These are phyloP conservation scores for Leptarthrus brevirostris DNA, from an alignment of 2,888 invertebrate genomes.

Conservation along the genomic window DNA sequence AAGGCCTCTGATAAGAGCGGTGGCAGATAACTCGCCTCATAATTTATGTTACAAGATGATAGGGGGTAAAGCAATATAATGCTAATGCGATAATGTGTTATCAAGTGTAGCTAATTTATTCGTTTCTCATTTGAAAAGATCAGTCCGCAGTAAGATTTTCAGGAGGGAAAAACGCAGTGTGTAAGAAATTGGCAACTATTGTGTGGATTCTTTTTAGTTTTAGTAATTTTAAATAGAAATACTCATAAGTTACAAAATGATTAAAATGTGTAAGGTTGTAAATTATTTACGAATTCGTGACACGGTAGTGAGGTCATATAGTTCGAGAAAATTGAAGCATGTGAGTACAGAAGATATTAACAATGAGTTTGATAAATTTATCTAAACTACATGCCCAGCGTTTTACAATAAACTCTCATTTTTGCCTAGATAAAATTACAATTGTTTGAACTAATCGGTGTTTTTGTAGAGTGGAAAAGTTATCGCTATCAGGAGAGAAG, in stretches of 20 bases:
- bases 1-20: not conserved
- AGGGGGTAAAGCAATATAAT: constrained; percentile 2
- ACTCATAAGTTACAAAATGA: no score
- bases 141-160: not conserved
- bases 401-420: no score
- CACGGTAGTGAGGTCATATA: constrained; percentile 2
- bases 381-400: no score
- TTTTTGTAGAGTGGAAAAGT: constrained; percentile 72
- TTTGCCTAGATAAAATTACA: not conserved
- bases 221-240: no score
- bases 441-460: not conserved
- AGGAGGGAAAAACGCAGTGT: no score
- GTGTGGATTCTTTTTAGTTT: no score
- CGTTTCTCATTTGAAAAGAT: constrained; percentile 11
- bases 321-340: constrained; percentile 20
- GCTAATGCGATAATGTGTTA: constrained; percentile 13
- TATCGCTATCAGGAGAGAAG: constrained; percentile 89
- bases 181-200: no score
- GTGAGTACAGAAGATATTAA: not conserved
- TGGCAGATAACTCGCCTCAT: constrained; percentile 5
- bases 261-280: no score
- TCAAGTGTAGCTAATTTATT: constrained; percentile 20
- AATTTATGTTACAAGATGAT: constrained; percentile 4
- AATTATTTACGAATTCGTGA: not conserved
- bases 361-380: not conserved